These are phyloP conservation scores for Apamea monoglypha DNA, from an alignment of 2,888 invertebrate genomes.

Conservation along the genomic window DNA sequence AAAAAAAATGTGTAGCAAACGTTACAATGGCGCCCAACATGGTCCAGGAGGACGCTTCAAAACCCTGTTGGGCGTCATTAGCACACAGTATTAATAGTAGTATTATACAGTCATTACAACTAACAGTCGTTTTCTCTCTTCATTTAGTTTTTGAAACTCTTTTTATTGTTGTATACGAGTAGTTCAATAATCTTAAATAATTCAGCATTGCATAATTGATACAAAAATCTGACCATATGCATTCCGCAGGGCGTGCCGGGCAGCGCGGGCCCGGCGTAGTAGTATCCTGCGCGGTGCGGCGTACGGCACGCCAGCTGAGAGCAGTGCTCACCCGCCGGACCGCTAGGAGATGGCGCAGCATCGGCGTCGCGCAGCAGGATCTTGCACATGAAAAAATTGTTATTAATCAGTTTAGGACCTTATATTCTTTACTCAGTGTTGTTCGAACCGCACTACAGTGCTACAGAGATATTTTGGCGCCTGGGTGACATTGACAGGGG, in stretches of 20 bases:
- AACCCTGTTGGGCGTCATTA: neutral
- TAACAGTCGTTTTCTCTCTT: neutral
- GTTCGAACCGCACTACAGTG: neutral
- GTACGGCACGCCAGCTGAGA: conserved; percentile 93
- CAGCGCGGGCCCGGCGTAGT: conserved; percentile 95
- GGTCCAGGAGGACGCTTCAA: no score
- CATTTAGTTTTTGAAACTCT: neutral
- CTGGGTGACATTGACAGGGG: no score
- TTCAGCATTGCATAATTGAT: neutral
- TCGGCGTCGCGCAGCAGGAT: conserved; percentile 92
- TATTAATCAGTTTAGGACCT: conserved; percentile 14
- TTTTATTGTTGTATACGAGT: no score
- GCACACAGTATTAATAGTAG: no score
- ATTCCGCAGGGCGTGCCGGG: conserved; percentile 94
- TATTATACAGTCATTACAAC: no score
- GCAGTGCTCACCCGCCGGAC: conserved; percentile 86
- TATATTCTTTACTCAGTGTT: neutral
- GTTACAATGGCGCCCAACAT: conserved; percentile 6
- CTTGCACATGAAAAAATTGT: conserved; percentile 64
- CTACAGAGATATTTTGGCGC: no score
- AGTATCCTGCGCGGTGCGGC: conserved; percentile 93
- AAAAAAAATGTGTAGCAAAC: neutral
- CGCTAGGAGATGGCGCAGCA: conserved; percentile 90
- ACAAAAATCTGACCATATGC: conserved; percentile 87
- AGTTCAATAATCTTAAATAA: neutral